Evolutionary conservation across 2,888 invertebrate species (phyloP).

Genomic region (Phalera bucephala): DNA sequence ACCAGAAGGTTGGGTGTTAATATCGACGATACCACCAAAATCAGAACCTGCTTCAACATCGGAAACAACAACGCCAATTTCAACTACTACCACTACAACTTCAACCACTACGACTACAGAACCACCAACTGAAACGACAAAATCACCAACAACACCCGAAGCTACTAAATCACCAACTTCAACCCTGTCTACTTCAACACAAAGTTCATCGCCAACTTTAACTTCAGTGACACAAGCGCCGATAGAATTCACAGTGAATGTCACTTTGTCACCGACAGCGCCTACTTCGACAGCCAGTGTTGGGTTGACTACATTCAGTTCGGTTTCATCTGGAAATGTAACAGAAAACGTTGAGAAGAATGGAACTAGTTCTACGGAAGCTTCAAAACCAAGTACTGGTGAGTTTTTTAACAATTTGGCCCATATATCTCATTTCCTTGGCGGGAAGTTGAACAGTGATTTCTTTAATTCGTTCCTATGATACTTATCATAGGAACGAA

Average conservation of each 20-base stretch:
- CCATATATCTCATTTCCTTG: too few relatives aligned
- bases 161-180: slow-evolving; percentile 3
- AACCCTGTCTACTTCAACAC: slow-evolving; percentile 9
- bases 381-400: slow-evolving; percentile 16
- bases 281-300: slow-evolving; percentile 51
- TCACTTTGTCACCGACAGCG: slow-evolving; percentile 57
- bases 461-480: too few relatives aligned
- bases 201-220: slow-evolving; percentile 5
- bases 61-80: slow-evolving; percentile 18
- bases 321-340: slow-evolving; percentile 37
- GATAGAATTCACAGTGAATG: slow-evolving; percentile 64
- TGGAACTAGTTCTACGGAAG: slow-evolving; percentile 32
- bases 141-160: slow-evolving; percentile 6
- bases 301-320: slow-evolving; percentile 43
- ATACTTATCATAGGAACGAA: too few relatives aligned
- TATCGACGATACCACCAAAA: slow-evolving; percentile 64
- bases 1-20: slow-evolving; percentile 86
- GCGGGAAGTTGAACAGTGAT: too few relatives aligned
- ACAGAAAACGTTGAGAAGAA: slow-evolving; percentile 33
- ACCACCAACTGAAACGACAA: slow-evolving; percentile 10
- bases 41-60: slow-evolving; percentile 46
- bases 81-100: slow-evolving; percentile 28
- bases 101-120: slow-evolving; percentile 8
- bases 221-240: slow-evolving; percentile 30
- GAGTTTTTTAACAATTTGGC: too few relatives aligned